These are phyloP conservation scores for Turnix velox DNA, from an alignment of 2,113 vertebrate genomes.

Conservation along the genomic window DNA sequence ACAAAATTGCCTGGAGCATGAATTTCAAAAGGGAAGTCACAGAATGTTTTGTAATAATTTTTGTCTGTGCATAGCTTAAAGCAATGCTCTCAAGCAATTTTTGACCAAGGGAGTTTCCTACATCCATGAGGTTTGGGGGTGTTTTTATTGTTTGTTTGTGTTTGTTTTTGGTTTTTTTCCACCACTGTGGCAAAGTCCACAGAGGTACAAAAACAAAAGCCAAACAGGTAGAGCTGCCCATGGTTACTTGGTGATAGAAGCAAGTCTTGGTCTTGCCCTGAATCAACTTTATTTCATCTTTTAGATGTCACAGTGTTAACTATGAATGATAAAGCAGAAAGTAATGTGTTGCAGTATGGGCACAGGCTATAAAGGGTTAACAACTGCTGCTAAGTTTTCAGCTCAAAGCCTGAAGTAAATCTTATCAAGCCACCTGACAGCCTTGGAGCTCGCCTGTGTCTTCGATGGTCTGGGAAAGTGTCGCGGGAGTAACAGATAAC, in stretches of 20 bases:
- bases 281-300: not conserved
- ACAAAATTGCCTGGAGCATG: conserved; percentile 5
- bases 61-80: not conserved
- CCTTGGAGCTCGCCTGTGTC: too few species aligned
- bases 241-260: not conserved
- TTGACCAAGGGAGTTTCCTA: not conserved
- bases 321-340: not conserved
- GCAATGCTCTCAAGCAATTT: not conserved
- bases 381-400: too few species aligned
- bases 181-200: not conserved
- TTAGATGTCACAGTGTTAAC: not conserved
- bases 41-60: conserved; percentile 5
- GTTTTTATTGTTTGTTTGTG: too few species aligned
- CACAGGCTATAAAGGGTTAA: too few species aligned
- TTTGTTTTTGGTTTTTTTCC: not conserved
- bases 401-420: too few species aligned
- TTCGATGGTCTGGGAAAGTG: too few species aligned
- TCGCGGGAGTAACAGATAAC: too few species aligned
- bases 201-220: not conserved
- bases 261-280: not conserved
- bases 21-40: conserved; percentile 21
- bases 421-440: too few species aligned
- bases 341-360: too few species aligned
- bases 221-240: not conserved
- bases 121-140: not conserved